Conservation (phyloP, 2,797 vertebrate species). For the Catharus ustulatus region DNA sequence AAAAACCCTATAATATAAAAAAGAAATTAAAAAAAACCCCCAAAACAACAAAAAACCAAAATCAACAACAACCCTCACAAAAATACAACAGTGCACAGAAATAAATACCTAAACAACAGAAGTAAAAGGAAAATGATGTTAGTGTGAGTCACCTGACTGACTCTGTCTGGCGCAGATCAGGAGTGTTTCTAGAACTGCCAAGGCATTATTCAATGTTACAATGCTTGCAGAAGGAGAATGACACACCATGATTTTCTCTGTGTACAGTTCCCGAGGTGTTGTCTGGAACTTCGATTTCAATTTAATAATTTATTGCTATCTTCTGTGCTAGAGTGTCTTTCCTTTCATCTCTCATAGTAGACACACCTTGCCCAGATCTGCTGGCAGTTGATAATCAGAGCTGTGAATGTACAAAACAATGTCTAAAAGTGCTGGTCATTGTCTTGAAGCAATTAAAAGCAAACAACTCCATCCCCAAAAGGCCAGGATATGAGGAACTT, state of each 20-base stretch:
- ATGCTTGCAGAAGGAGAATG: background rate
- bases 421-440: background rate
- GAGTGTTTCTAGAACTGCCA: background rate
- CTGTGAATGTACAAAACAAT: background rate
- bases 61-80: too few relatives aligned
- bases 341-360: background rate
- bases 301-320: background rate
- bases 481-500: background rate
- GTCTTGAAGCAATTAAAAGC: background rate
- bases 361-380: background rate
- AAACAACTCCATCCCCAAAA: background rate
- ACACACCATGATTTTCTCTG: background rate
- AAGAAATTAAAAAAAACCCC: background rate
- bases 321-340: background rate
- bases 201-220: background rate
- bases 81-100: background rate
- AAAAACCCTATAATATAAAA: background rate
- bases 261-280: background rate
- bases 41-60: background rate
- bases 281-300: background rate
- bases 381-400: background rate
- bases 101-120: background rate
- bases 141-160: background rate
- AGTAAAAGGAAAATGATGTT: background rate
- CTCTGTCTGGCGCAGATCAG: background rate